Percentiles rank a stretch among this genome's conserved stretches.
phyloP scores from a whole-genome alignment of 2,888 invertebrate species.

The Apeira syringaria region DNA sequence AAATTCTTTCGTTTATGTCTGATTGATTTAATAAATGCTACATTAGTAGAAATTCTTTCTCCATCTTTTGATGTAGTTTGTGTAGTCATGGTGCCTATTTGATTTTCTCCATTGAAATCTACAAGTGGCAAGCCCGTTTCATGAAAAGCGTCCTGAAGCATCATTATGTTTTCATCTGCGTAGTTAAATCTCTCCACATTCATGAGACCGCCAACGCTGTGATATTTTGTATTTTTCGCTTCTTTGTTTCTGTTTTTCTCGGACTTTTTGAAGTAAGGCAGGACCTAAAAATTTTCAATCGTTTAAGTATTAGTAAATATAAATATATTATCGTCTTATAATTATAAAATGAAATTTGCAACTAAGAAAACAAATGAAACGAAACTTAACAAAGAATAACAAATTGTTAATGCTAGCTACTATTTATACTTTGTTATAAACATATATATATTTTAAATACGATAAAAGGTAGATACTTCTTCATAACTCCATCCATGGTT shows the following conservation, averaged over 20 bases:
- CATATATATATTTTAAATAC: too few species aligned
- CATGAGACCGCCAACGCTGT: slow-evolving; percentile 83
- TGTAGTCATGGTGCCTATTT: slow-evolving; percentile 84
- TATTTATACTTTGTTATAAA: too few species aligned
- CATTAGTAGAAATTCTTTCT: slow-evolving; percentile 83
- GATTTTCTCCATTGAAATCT: slow-evolving; percentile 81
- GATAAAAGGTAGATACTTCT: slow-evolving; percentile 59
- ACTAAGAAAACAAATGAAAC: too few species aligned
- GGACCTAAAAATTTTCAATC: slow-evolving; percentile 55
- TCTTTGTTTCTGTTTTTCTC: slow-evolving; percentile 83
- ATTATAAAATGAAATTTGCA: too few species aligned
- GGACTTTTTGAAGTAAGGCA: slow-evolving; percentile 87
- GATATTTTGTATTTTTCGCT: slow-evolving; percentile 73
- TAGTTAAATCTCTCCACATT: slow-evolving; percentile 85
- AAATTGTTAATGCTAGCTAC: too few species aligned
- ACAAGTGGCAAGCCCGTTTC: slow-evolving; percentile 82
- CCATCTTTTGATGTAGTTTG: slow-evolving; percentile 85
- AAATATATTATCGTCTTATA: too few species aligned
- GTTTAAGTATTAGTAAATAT: too few species aligned
- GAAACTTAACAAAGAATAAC: too few species aligned
- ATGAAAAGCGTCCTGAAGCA: slow-evolving; percentile 81
- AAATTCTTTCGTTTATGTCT: slow-evolving; percentile 77
- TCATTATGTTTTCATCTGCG: slow-evolving; percentile 78
- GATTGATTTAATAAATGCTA: slow-evolving; percentile 86
- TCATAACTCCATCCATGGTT: slow-evolving; percentile 85